Conservation (phyloP, 2,113 vertebrate species). For the Smithornis capensis region DNA sequence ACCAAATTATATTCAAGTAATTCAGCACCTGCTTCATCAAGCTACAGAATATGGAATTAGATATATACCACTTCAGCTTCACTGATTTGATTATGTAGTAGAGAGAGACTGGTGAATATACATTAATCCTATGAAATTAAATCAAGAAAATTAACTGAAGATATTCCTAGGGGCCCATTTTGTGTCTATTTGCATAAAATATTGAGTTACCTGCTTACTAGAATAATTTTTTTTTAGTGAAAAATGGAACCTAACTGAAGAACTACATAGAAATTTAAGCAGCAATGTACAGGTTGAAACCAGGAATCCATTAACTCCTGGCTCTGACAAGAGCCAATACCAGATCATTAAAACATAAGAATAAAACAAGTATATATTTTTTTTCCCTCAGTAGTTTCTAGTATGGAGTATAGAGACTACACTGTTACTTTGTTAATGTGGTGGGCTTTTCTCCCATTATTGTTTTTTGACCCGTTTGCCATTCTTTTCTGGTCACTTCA, state of each 20-base stretch:
- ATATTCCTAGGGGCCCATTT: constrained; percentile 67
- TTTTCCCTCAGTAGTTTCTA: neutral
- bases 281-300: neutral
- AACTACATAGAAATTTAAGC: neutral
- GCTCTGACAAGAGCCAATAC: neutral
- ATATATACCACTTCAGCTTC: constrained; percentile 69
- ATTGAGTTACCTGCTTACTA: constrained; percentile 55
- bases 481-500: neutral
- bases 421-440: neutral
- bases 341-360: neutral
- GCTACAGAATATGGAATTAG: constrained; percentile 70
- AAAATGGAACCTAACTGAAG: constrained; percentile 29
- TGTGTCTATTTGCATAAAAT: constrained; percentile 71
- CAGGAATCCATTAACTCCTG: neutral
- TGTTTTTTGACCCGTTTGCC: neutral
- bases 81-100: constrained; percentile 73
- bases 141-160: constrained; percentile 74
- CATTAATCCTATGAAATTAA: constrained; percentile 77
- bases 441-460: too few species aligned
- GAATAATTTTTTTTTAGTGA: neutral
- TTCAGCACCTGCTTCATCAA: constrained; percentile 79
- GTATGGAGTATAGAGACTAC: neutral
- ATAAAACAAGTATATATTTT: neutral
- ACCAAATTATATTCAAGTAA: constrained; percentile 73
- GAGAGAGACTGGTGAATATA: constrained; percentile 70